Conservation (phyloP, 2,113 vertebrate genomes). For the Gopherus flavomarginatus region DNA sequence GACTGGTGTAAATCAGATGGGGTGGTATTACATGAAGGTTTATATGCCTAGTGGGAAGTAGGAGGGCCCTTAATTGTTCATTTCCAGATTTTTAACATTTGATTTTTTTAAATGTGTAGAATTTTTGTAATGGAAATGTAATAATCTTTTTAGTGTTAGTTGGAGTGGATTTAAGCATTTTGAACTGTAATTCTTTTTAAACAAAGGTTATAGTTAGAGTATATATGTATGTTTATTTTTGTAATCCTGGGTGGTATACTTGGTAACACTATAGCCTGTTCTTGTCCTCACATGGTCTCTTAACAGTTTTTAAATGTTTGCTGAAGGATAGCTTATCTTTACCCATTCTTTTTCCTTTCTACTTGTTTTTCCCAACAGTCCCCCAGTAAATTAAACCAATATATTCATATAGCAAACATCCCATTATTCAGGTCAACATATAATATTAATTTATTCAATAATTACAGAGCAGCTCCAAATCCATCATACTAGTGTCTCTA, state of each 20-base stretch:
- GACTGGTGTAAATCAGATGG: neutral
- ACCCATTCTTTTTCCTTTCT: neutral
- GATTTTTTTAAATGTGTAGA: neutral
- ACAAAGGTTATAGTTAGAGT: constrained; percentile 11
- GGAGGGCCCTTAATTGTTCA: neutral
- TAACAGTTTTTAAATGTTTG: neutral
- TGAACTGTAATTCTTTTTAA: constrained; percentile 19
- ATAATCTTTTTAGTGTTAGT: neutral
- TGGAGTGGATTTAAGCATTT: neutral
- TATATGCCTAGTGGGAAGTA: neutral
- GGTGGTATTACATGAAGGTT: neutral
- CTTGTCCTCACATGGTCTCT: neutral
- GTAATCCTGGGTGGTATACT: constrained; percentile 10
- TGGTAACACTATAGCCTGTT: neutral
- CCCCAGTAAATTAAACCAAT: neutral
- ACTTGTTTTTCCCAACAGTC: neutral
- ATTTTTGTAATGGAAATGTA: neutral
- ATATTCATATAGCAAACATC: too few relatives aligned
- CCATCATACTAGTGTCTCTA: too few relatives aligned
- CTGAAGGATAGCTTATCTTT: neutral
- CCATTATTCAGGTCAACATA: too few relatives aligned
- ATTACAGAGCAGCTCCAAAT: too few relatives aligned
- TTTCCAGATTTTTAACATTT: neutral
- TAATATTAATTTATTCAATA: too few relatives aligned
- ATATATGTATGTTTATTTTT: neutral